Evolutionary conservation across 2,113 vertebrate genomes (phyloP).

Genomic region (Sylvietta virens): DNA sequence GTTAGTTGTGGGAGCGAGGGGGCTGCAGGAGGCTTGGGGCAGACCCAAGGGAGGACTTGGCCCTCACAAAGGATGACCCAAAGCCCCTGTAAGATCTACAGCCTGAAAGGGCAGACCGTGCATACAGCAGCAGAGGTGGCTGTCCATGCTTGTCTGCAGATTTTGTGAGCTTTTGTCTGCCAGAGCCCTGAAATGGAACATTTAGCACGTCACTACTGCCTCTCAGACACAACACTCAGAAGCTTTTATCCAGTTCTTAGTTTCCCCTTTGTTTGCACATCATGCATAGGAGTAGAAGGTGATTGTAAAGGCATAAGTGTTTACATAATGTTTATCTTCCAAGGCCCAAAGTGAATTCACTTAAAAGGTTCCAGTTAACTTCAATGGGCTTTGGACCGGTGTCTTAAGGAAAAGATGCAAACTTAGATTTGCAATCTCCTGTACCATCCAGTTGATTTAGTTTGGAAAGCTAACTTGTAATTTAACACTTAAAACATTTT

Average conservation of each 20-base stretch:
- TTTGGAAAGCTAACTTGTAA: constrained; percentile 13
- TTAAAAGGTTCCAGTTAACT: not conserved
- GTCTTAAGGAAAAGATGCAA: not conserved
- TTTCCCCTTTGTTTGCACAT: not conserved
- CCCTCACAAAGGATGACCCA: not conserved
- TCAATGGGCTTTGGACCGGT: not conserved
- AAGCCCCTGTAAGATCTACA: not conserved
- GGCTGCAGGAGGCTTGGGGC: not conserved
- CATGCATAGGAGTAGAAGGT: not conserved
- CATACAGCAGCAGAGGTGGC: not conserved
- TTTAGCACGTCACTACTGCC: not conserved
- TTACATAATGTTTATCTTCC: not conserved
- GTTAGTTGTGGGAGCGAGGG: not conserved
- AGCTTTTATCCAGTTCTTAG: not conserved
- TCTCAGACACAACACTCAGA: not conserved
- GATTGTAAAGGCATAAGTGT: not conserved
- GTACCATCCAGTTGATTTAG: not conserved
- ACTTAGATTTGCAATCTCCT: not conserved
- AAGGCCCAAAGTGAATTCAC: not conserved
- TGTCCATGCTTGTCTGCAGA: not conserved
- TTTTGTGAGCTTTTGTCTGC: not conserved
- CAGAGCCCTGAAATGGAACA: not conserved
- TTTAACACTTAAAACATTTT: constrained; percentile 15
- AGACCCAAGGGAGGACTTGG: not conserved
- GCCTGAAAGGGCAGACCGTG: fast-evolving